Conservation (phyloP, 1,140 invertebrate genomes). For the Eubasilissa regina region DNA sequence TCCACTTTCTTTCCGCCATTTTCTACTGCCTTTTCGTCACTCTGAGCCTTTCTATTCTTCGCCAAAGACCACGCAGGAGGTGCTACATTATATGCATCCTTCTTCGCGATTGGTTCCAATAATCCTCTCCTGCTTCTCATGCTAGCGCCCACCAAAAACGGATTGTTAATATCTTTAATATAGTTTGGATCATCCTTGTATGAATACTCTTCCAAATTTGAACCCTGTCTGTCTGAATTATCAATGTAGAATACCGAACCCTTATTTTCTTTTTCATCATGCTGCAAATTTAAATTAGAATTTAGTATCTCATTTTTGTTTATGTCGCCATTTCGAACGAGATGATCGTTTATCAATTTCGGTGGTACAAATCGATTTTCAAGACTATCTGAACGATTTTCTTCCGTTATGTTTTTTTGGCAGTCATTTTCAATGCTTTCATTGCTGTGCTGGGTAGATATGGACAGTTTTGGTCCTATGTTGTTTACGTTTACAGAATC, state of each 20-base stretch:
- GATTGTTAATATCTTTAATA: slow-evolving; percentile 58
- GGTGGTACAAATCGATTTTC: slow-evolving; percentile 56
- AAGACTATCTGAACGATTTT: slow-evolving; percentile 53
- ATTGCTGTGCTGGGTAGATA: slow-evolving; percentile 57
- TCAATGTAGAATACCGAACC: slow-evolving; percentile 28
- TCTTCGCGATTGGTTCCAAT: slow-evolving; percentile 68
- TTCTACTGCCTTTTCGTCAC: not conserved
- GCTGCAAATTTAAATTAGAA: slow-evolving; percentile 1
- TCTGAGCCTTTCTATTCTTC: slow-evolving; percentile 60
- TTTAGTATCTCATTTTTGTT: not conserved
- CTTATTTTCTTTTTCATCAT: slow-evolving; percentile 8
- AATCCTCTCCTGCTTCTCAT: slow-evolving; percentile 66
- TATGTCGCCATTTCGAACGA: slow-evolving; percentile 5
- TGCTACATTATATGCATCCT: slow-evolving; percentile 61
- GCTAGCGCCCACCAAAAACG: slow-evolving; percentile 59
- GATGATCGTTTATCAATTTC: slow-evolving; percentile 9
- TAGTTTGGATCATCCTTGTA: slow-evolving; percentile 59
- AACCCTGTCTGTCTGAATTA: not conserved
- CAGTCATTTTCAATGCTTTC: slow-evolving; percentile 47
- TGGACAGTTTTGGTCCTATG: slow-evolving; percentile 51
- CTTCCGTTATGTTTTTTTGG: slow-evolving; percentile 28
- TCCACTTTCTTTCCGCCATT: slow-evolving; percentile 35
- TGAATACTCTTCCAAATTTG: slow-evolving; percentile 37
- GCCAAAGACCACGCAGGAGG: slow-evolving; percentile 69
- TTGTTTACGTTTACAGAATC: slow-evolving; percentile 50